A percentile compares a stretch with the other conserved stretches of the same genome.
phyloP scores from a whole-genome alignment of 2,888 invertebrate genomes.

The Hirtodrosophila alboralis region DNA sequence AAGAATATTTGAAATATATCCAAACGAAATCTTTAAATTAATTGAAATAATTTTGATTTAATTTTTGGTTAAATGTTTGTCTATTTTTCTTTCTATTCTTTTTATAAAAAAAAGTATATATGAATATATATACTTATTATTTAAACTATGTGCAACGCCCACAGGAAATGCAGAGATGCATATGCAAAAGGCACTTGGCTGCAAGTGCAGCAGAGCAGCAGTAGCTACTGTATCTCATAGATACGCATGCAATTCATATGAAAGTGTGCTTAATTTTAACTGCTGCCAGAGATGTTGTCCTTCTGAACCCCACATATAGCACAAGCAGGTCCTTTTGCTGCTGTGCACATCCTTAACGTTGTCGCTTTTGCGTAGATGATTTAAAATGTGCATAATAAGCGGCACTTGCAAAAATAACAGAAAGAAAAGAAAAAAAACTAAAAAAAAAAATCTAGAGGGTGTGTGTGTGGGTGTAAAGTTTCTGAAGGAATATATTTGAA shows the following conservation, averaged over 20 bases:
- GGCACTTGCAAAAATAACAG: constrained; percentile 63
- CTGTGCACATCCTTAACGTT: constrained; percentile 2
- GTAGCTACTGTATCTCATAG: constrained; percentile 50
- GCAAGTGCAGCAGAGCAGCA: too few relatives aligned
- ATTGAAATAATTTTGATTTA: constrained; percentile 26
- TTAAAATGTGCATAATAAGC: constrained; percentile 80
- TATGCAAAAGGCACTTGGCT: constrained; percentile 54
- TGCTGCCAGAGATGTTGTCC: constrained; percentile 51
- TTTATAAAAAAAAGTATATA: too few relatives aligned
- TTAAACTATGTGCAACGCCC: constrained; percentile 17
- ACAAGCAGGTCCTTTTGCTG: not conserved
- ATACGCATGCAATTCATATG: constrained; percentile 55
- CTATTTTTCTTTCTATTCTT: too few relatives aligned
- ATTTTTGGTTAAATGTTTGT: too few relatives aligned
- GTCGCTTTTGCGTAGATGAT: constrained; percentile 73
- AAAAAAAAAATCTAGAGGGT: constrained; percentile 22
- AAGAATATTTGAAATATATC: not conserved
- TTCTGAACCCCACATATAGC: not conserved
- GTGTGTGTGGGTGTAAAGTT: not conserved
- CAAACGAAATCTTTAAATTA: too few relatives aligned
- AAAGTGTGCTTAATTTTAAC: constrained; percentile 75
- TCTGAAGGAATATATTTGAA: constrained; percentile 66
- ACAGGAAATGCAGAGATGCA: constrained; percentile 33
- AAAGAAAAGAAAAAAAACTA: constrained; percentile 4
- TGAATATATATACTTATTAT: constrained; percentile 20